Percentiles rank a stretch among this genome's conserved stretches.
Conservation (phyloP, 2,888 invertebrate genomes). For the Aradus depressus region DNA sequence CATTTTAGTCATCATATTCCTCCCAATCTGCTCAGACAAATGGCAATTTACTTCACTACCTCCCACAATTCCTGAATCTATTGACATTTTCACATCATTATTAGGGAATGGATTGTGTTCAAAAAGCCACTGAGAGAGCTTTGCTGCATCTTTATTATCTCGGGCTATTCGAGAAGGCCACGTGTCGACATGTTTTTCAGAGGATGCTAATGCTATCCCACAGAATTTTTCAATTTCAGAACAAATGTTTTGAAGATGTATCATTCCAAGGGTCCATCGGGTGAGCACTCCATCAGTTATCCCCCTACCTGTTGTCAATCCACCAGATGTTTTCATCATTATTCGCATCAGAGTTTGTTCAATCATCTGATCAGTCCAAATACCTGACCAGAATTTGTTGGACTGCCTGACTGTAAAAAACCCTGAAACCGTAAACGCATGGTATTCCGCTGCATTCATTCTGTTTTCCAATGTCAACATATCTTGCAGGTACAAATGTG, state of each 20-base stretch:
- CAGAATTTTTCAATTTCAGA: conserved; percentile 23
- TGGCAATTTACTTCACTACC: conserved; percentile 33
- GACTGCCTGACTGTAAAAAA: conserved; percentile 23
- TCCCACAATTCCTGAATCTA: conserved; percentile 33
- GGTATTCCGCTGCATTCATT: conserved; percentile 11
- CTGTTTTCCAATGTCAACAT: conserved; percentile 14
- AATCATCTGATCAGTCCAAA: conserved; percentile 30
- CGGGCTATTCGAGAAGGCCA: conserved; percentile 32
- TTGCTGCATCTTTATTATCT: conserved; percentile 30
- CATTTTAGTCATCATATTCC: conserved; percentile 22
- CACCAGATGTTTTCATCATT: conserved; percentile 33
- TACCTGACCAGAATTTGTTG: conserved; percentile 24
- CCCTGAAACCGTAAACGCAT: conserved; percentile 12
- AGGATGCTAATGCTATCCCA: too few relatives aligned
- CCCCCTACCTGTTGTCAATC: conserved; percentile 29
- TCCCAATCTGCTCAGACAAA: conserved; percentile 31
- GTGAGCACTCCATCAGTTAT: conserved; percentile 14
- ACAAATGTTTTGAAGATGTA: conserved; percentile 7
- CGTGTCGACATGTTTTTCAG: too few relatives aligned
- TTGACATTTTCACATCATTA: conserved; percentile 31
- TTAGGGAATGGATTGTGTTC: conserved; percentile 26
- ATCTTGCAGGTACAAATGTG: conserved; percentile 29
- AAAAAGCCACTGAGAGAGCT: conserved; percentile 22
- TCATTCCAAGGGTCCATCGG: conserved; percentile 17
- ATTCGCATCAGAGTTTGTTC: conserved; percentile 34